Evolutionary conservation across 1,140 invertebrate genomes (phyloP), one percentile per base, ranked within the genome.

Genomic region (Drosophila sechellia): DNA sequence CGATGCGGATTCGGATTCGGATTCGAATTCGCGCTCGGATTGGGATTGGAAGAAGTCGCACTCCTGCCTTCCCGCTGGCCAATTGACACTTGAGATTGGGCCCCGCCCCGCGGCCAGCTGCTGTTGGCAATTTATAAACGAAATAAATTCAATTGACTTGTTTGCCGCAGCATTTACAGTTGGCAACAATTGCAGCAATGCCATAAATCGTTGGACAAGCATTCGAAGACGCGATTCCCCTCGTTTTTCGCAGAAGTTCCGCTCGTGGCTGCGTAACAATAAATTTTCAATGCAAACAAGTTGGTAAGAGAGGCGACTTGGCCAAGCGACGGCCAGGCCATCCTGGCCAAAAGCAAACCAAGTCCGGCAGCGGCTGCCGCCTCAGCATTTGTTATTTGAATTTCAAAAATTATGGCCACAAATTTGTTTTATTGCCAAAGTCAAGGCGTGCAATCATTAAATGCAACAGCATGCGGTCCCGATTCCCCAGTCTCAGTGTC

Each of bases 121-220:
- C 68, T 70, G 68, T 43, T 64, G 72, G 84, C 85, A 90, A 90
- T 89, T 89, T 89, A 89, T 89, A 89, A 89, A 89, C 84, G 84
- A 89, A 89, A 89, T 89, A 89, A 89, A 89, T 89, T 89, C 84
- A 89, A 89, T 89, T 89, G 84, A 89, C 84, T 89, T 89, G 85
- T 89, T 89, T 89, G 85, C 80, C 73, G 85, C 84, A 84, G 84
- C 84, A 89, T 89, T 89, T 89, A 89, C 84, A 89, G 84, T 89
- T 89, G 85, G 84, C 84, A 89, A 89, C 84, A 89, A 89, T 90
- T 89, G 84, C 84, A 78, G 84, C 84, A 90, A 90, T 89, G 84
- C 85, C 85, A 89, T 89, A 89, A 89, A 89, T 89, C 85, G 80
- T 89, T 83, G 79, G 58, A 70, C 71, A 79, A 77, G 54, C 76